Conservation (phyloP, 1,140 invertebrate species). For the Sycobia sp. region DNA sequence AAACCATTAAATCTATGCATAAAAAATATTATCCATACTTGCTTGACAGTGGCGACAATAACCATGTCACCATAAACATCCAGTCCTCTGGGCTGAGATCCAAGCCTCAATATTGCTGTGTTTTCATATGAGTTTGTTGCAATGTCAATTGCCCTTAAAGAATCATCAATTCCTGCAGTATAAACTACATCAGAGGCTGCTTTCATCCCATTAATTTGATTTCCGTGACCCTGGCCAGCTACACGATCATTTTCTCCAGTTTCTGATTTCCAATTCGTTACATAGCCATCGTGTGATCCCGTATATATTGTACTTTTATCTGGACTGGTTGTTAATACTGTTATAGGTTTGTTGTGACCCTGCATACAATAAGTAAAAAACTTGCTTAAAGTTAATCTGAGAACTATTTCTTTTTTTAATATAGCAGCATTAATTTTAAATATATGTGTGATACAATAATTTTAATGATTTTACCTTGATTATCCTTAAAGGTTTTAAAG, state of each 20-base stretch:
- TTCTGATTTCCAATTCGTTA: constrained; percentile 85
- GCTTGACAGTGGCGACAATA: constrained; percentile 81
- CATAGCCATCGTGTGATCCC: constrained; percentile 89
- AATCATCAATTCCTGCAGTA: constrained; percentile 91
- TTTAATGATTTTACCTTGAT: constrained; percentile 75
- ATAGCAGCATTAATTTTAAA: too few species aligned
- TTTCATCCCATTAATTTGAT: constrained; percentile 91
- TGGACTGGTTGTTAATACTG: constrained; percentile 80
- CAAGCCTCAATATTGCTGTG: constrained; percentile 73
- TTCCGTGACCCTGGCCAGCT: constrained; percentile 85
- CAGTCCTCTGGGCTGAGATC: constrained; percentile 87
- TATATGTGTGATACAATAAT: too few species aligned
- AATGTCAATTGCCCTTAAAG: constrained; percentile 73
- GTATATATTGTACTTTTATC: constrained; percentile 85
- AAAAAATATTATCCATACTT: constrained; percentile 66
- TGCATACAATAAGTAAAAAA: constrained; percentile 48
- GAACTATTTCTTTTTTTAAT: not conserved
- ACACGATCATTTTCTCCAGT: constrained; percentile 81
- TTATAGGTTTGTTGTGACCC: constrained; percentile 98
- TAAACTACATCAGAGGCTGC: constrained; percentile 74
- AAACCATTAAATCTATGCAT: too few species aligned
- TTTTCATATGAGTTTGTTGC: constrained; percentile 71
- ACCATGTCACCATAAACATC: constrained; percentile 76
- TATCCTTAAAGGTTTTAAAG: constrained; percentile 80
- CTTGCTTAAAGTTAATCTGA: not conserved